phyloP scores from a whole-genome alignment of 2,113 vertebrate genomes.

The Catharus bicknelli region DNA sequence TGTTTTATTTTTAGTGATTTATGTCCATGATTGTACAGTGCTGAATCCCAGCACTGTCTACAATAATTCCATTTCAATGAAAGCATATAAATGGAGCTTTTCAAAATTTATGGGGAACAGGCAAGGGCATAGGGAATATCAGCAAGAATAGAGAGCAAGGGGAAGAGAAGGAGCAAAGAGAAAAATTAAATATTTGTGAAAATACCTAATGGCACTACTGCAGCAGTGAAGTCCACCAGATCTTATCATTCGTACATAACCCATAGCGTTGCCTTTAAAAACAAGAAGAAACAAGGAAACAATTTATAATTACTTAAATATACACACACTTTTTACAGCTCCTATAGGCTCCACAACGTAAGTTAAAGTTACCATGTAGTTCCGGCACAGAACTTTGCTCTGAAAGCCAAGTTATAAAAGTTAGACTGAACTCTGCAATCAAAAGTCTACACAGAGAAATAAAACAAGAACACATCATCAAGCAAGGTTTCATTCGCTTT shows the following conservation, averaged over 20 bases:
- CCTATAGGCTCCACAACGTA: background rate
- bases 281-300: background rate
- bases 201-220: constrained; percentile 96
- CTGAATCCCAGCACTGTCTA: background rate
- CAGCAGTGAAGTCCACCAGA: constrained; percentile 98
- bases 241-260: constrained; percentile 97
- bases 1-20: background rate
- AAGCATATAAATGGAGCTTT: background rate
- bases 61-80: background rate
- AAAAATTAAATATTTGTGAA: background rate
- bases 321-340: background rate
- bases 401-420: background rate
- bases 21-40: background rate
- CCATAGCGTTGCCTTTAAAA: constrained; percentile 94
- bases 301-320: background rate
- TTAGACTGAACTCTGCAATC: background rate
- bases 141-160: background rate
- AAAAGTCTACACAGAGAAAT: background rate
- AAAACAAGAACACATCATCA: background rate
- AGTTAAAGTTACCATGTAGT: background rate
- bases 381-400: background rate
- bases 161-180: background rate
- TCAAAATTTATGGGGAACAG: background rate
- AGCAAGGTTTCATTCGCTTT: background rate
- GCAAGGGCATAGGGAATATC: background rate